A percentile compares a stretch with the other conserved stretches of the same genome.
Evolutionary conservation across 2,797 vertebrate genomes (phyloP).

Genomic region (Hydrolagus colliei): DNA sequence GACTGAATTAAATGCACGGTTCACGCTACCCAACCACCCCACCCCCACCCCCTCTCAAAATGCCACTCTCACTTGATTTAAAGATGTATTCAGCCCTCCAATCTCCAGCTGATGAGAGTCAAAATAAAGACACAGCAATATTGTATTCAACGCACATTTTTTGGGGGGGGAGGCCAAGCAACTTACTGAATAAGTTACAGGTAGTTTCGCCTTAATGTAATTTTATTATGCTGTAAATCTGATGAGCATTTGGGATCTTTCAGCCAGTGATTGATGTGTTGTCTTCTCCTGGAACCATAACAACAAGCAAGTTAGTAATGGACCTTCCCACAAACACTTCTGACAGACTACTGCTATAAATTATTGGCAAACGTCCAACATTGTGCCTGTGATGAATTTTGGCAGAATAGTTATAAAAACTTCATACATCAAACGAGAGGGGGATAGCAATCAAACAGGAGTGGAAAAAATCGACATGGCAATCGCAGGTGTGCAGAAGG

Average conservation of each 20-base stretch:
- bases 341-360: conserved; percentile 23
- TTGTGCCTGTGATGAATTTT: conserved; percentile 30
- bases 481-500: conserved; percentile 6
- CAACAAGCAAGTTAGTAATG: conserved; percentile 44
- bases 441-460: conserved; percentile 13
- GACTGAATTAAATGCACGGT: neutral
- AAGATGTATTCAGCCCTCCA: conserved; percentile 12
- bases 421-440: conserved; percentile 24
- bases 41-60: no score
- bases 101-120: neutral
- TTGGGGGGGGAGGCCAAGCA: neutral
- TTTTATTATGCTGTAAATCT: conserved; percentile 51
- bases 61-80: conserved; percentile 7
- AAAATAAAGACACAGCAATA: neutral
- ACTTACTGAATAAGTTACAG: conserved; percentile 27
- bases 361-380: conserved; percentile 20
- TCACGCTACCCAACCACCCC: neutral
- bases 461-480: neutral
- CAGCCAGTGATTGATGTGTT: conserved; percentile 43
- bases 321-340: conserved; percentile 40
- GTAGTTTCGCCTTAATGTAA: conserved; percentile 34
- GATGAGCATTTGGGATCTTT: conserved; percentile 47
- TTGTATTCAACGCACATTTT: conserved; percentile 21
- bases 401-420: conserved; percentile 30
- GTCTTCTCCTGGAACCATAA: conserved; percentile 41